phyloP scores from a whole-genome alignment of 2,113 vertebrate species.

The Dascyllus trimaculatus region DNA sequence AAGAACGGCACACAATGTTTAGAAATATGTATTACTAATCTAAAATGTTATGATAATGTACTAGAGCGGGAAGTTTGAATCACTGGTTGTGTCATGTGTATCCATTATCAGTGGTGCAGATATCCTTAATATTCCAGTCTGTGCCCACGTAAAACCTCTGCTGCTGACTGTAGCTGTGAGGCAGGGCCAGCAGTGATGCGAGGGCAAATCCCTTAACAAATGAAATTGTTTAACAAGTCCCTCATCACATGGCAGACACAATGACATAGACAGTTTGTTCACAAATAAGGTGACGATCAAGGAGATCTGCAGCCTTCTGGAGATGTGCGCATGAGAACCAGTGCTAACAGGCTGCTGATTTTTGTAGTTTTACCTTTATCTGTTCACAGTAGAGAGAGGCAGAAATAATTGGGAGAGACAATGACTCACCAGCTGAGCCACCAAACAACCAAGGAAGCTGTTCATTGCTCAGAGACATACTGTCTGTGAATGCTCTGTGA shows the following conservation, averaged over 20 bases:
- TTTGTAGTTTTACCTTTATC: constrained; percentile 26
- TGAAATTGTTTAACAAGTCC: constrained; percentile 13
- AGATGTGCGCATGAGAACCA: constrained; percentile 7
- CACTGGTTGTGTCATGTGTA: constrained; percentile 32
- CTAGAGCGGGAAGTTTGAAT: constrained; percentile 56
- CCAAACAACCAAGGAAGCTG: constrained; percentile 9
- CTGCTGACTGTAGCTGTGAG: not conserved
- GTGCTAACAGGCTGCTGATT: constrained; percentile 10
- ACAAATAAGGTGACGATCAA: not conserved
- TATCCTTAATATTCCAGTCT: constrained; percentile 35
- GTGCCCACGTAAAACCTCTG: not conserved
- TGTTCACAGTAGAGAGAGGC: constrained; percentile 5
- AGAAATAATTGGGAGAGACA: constrained; percentile 47
- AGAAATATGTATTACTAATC: too few species aligned
- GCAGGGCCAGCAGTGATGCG: not conserved
- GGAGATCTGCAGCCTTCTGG: constrained; percentile 15
- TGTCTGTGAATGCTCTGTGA: constrained; percentile 26
- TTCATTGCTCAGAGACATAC: constrained; percentile 7
- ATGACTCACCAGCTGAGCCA: constrained; percentile 41
- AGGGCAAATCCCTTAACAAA: not conserved
- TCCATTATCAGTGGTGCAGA: constrained; percentile 50
- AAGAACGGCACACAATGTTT: not conserved
- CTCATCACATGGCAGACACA: not conserved
- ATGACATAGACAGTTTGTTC: constrained; percentile 30
- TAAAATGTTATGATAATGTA: not conserved